phyloP scores from a whole-genome alignment of 2,888 invertebrate genomes.

The Hedya salicella region DNA sequence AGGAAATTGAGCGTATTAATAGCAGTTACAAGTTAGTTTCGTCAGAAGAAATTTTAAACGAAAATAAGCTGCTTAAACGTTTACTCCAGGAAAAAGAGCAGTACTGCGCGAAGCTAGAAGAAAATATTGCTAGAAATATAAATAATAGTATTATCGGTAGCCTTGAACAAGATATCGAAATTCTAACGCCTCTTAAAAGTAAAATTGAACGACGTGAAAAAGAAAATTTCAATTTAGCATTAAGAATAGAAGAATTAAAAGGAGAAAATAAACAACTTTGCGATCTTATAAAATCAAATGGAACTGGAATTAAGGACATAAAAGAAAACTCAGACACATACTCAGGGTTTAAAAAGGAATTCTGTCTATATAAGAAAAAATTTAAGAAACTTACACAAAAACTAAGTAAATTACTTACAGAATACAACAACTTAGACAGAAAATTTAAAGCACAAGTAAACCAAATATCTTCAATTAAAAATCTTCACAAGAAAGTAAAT shows the following conservation, averaged over 20 bases:
- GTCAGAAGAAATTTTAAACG: background rate
- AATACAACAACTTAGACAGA: background rate
- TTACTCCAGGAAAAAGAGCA: background rate
- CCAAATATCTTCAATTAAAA: background rate
- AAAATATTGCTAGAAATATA: background rate
- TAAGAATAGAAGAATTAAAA: slow-evolving; percentile 1
- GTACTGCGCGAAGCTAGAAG: background rate
- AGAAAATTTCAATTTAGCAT: slow-evolving; percentile 4
- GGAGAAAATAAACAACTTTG: slow-evolving; percentile 5
- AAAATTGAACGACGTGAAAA: slow-evolving; percentile 4
- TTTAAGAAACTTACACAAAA: background rate
- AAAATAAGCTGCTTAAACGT: slow-evolving; percentile 4
- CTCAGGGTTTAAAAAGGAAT: background rate
- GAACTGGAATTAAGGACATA: background rate
- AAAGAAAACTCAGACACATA: background rate
- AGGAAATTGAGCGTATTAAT: background rate
- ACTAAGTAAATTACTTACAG: background rate
- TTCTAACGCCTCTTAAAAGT: slow-evolving; percentile 8
- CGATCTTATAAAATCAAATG: background rate
- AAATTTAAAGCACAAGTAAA: background rate
- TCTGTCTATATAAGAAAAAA: background rate
- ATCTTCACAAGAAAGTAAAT: background rate
- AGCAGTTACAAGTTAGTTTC: background rate
- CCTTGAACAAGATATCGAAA: background rate
- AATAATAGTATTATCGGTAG: background rate